Conservation (phyloP, 2,888 invertebrate species). For the Parapristionchus giblindavisi region DNA sequence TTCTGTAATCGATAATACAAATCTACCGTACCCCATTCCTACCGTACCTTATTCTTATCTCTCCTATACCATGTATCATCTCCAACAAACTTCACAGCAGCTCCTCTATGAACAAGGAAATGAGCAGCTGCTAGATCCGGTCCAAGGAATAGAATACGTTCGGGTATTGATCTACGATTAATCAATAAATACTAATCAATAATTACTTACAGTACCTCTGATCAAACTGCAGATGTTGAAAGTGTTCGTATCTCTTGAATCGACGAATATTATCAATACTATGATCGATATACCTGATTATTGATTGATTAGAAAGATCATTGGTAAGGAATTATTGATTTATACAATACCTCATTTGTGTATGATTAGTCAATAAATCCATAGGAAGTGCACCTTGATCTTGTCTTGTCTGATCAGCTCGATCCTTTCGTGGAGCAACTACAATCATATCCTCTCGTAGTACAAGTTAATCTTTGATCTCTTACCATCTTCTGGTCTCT, state of each 20-base stretch:
- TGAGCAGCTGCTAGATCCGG: slow-evolving; percentile 86
- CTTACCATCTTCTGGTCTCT: slow-evolving; percentile 59
- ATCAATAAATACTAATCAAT: background rate
- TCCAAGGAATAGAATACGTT: slow-evolving; percentile 74
- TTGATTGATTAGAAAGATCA: background rate
- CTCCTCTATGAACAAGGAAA: slow-evolving; percentile 82
- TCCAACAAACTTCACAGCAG: slow-evolving; percentile 78
- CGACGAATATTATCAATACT: slow-evolving; percentile 64
- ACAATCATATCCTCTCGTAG: background rate
- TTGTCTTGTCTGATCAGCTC: slow-evolving; percentile 60
- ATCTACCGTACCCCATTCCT: slow-evolving; percentile 32
- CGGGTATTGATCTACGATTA: slow-evolving; percentile 64
- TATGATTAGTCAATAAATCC: slow-evolving; percentile 62
- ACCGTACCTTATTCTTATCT: slow-evolving; percentile 73
- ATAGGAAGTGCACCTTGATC: slow-evolving; percentile 61
- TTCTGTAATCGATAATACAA: slow-evolving; percentile 34
- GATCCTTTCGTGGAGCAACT: slow-evolving; percentile 63
- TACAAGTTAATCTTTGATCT: slow-evolving; percentile 19
- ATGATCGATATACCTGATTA: slow-evolving; percentile 63
- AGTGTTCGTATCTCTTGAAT: slow-evolving; percentile 59
- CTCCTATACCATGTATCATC: slow-evolving; percentile 73
- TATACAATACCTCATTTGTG: slow-evolving; percentile 55
- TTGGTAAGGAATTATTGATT: slow-evolving; percentile 7
- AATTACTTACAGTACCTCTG: slow-evolving; percentile 55
- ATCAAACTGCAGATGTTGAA: slow-evolving; percentile 67